A percentile compares a stretch with the other conserved stretches of the same genome.
Evolutionary conservation across 2,113 vertebrate genomes (phyloP).

Genomic region (Collichthys lucidus): DNA sequence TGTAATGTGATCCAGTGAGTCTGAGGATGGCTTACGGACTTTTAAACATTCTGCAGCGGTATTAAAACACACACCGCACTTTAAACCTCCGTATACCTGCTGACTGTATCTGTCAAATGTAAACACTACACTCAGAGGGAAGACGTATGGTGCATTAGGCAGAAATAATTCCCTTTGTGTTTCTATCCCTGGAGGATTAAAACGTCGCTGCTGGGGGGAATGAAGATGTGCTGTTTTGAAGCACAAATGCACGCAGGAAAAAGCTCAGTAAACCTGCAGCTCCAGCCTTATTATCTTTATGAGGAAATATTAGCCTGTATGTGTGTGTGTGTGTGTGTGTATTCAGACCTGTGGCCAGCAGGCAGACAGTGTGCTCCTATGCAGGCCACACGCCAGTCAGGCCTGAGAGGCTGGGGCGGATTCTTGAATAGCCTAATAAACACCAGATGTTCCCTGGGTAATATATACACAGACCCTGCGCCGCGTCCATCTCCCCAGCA

Average conservation of each 20-base stretch:
- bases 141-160: slow-evolving; percentile 51
- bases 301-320: slow-evolving; percentile 71
- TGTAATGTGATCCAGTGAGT: slow-evolving; percentile 54
- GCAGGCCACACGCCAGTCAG: slow-evolving; percentile 82
- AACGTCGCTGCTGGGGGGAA: slow-evolving; percentile 36
- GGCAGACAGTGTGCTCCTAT: slow-evolving; percentile 67
- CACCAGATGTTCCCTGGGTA: slow-evolving; percentile 85
- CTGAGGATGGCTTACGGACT: slow-evolving; percentile 37
- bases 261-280: slow-evolving; percentile 61
- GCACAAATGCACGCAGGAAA: slow-evolving; percentile 3
- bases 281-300: slow-evolving; percentile 67
- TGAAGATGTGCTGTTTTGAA: slow-evolving; percentile 20
- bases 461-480: slow-evolving; percentile 82
- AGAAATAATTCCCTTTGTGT: slow-evolving; percentile 49
- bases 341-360: slow-evolving; percentile 61
- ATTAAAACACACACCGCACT: slow-evolving; percentile 54
- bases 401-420: slow-evolving; percentile 73
- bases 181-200: slow-evolving; percentile 64
- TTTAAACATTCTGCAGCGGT: slow-evolving; percentile 59
- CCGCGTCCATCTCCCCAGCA: slow-evolving; percentile 76
- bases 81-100: slow-evolving; percentile 53
- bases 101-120: slow-evolving; percentile 47
- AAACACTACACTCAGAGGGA: slow-evolving; percentile 56
- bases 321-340: slow-evolving; percentile 45
- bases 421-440: slow-evolving; percentile 83